Evolutionary conservation across 92 coral and sea anemone species (phyloP).

Genomic region (Chrysogorgia sp.): DNA sequence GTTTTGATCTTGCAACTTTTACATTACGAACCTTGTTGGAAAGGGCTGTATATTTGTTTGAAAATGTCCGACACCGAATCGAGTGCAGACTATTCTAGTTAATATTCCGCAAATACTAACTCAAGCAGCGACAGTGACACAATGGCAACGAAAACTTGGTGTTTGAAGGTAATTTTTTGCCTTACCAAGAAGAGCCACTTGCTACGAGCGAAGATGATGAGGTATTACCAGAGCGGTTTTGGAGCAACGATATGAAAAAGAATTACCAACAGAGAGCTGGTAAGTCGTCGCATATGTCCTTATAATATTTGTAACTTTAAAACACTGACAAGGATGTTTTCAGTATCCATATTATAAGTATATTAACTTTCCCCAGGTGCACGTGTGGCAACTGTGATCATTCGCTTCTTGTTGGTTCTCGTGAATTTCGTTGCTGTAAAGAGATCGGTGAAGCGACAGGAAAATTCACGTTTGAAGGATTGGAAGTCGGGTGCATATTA

Average conservation of each 20-base stretch:
- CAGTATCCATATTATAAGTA: not conserved
- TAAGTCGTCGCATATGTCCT: not conserved
- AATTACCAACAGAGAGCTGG: not conserved
- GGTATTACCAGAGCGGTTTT: not conserved
- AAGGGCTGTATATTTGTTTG: no score
- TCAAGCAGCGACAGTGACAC: no score
- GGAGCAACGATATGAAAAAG: constrained; percentile 1
- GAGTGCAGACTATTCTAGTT: no score
- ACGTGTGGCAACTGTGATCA: constrained; percentile 6
- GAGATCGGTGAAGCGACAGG: constrained; percentile 11
- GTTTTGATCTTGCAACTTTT: no score
- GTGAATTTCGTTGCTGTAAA: constrained; percentile 11
- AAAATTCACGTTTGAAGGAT: constrained; percentile 14
- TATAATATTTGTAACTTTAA: not conserved
- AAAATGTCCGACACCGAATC: no score
- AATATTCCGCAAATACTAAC: no score
- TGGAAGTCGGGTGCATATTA: not conserved
- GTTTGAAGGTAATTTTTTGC: no score
- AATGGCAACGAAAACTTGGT: no score
- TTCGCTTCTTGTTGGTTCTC: constrained; percentile 13
- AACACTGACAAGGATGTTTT: not conserved
- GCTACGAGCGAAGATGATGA: no score
- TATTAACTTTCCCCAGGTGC: not conserved
- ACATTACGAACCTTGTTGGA: no score
- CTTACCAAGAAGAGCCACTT: no score